These are phyloP conservation scores for Eristalis arbustorum DNA, from an alignment of 2,888 invertebrate genomes.

Conservation along the genomic window DNA sequence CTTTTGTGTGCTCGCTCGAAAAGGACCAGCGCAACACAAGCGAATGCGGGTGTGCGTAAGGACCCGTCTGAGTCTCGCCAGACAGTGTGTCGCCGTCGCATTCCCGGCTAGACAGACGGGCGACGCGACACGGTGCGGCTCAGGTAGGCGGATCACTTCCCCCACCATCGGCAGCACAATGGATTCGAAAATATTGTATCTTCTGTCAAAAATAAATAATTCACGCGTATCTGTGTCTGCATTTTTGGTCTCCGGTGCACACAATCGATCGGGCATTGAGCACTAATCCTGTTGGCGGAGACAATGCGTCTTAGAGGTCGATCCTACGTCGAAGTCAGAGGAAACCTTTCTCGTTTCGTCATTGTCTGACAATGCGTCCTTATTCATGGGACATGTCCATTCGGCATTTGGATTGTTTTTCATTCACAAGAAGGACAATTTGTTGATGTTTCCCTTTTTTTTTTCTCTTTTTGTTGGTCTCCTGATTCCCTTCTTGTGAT, in stretches of 20 bases:
- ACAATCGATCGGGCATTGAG: slow-evolving; percentile 32
- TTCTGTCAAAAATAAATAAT: slow-evolving; percentile 70
- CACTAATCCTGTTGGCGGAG: slow-evolving; percentile 61
- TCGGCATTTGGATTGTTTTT: slow-evolving; percentile 18
- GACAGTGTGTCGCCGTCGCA: slow-evolving; percentile 63
- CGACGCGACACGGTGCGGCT: background rate
- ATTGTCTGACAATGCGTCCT: background rate
- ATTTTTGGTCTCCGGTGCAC: slow-evolving; percentile 3
- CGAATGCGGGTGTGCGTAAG: slow-evolving; percentile 45
- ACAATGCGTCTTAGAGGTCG: slow-evolving; percentile 52
- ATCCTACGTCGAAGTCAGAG: slow-evolving; percentile 49
- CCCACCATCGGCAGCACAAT: slow-evolving; percentile 56
- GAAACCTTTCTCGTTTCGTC: slow-evolving; percentile 2
- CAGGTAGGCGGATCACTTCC: slow-evolving; percentile 49
- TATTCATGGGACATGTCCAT: background rate
- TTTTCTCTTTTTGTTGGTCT: too few relatives aligned
- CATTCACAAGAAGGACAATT: slow-evolving; percentile 30
- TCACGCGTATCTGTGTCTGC: slow-evolving; percentile 49
- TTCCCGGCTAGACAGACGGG: slow-evolving; percentile 54
- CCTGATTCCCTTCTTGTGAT: background rate
- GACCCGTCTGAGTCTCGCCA: slow-evolving; percentile 39
- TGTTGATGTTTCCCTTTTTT: slow-evolving; percentile 20
- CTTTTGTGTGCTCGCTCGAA: background rate
- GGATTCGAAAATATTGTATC: slow-evolving; percentile 53
- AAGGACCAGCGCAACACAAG: background rate